Percentiles rank a stretch among this genome's conserved stretches.
These are phyloP conservation scores for Plecotus auritus DNA, from an alignment of 2,113 vertebrate species.

Conservation along the genomic window DNA sequence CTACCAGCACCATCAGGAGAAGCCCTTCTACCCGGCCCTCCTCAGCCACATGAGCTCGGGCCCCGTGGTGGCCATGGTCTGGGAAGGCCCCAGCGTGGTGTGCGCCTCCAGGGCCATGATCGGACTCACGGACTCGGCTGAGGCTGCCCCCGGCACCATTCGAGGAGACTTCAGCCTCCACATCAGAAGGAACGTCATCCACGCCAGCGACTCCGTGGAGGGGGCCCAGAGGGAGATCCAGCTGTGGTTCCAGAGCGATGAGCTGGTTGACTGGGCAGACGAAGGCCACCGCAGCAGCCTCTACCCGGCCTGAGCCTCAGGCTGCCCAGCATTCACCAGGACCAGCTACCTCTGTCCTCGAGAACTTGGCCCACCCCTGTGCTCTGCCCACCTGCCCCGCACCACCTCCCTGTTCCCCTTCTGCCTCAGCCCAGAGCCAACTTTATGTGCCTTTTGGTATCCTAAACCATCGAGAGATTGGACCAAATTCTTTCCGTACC, in stretches of 20 bases:
- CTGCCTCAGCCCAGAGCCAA: not conserved
- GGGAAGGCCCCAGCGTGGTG: constrained; percentile 93
- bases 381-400: too few relatives aligned
- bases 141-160: constrained; percentile 87
- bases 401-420: too few relatives aligned
- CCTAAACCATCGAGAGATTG: not conserved
- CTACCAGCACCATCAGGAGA: constrained; percentile 86
- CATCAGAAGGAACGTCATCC: constrained; percentile 93
- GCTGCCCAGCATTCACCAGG: not conserved
- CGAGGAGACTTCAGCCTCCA: constrained; percentile 92
- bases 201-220: constrained; percentile 92
- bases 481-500: not conserved
- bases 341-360: not conserved
- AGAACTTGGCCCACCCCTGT: too few relatives aligned
- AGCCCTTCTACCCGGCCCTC: constrained; percentile 91
- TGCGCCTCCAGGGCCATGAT: constrained; percentile 86
- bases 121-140: constrained; percentile 85
- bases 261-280: constrained; percentile 88
- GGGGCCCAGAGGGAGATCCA: constrained; percentile 90
- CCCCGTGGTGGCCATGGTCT: constrained; percentile 94
- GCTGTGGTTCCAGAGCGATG: constrained; percentile 89
- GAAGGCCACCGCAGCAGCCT: constrained; percentile 77
- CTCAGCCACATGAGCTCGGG: constrained; percentile 92
- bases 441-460: not conserved
- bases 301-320: constrained; percentile 77